Conservation (phyloP, 2,888 invertebrate genomes). For the Axea sp. region DNA sequence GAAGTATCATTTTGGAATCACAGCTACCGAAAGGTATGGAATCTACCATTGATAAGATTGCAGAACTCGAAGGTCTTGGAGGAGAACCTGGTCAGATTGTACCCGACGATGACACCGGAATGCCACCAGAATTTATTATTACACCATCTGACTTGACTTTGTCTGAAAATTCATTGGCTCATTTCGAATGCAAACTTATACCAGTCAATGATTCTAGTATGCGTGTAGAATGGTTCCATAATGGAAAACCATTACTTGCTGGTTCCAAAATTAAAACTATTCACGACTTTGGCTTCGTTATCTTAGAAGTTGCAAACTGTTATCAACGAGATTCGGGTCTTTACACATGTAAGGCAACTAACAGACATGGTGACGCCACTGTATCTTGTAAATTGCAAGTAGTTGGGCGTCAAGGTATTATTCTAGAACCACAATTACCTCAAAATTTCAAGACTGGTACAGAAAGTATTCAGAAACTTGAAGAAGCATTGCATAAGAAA, state of each 20-base stretch:
- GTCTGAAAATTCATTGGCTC: slow-evolving; percentile 92
- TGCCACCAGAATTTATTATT: slow-evolving; percentile 94
- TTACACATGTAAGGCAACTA: slow-evolving; percentile 95
- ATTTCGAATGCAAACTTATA: slow-evolving; percentile 93
- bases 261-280: slow-evolving; percentile 97
- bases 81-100: slow-evolving; percentile 84
- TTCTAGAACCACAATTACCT: slow-evolving; percentile 93
- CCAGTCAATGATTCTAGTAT: slow-evolving; percentile 96
- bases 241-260: slow-evolving; percentile 94
- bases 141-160: slow-evolving; percentile 91
- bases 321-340: slow-evolving; percentile 95
- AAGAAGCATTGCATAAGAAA: slow-evolving; percentile 92
- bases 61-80: slow-evolving; percentile 92
- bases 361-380: slow-evolving; percentile 93
- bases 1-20: slow-evolving; percentile 94
- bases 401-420: slow-evolving; percentile 91
- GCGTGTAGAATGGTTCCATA: slow-evolving; percentile 98
- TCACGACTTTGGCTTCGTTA: slow-evolving; percentile 98
- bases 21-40: slow-evolving; percentile 96
- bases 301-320: slow-evolving; percentile 96
- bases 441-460: slow-evolving; percentile 92
- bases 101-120: slow-evolving; percentile 90
- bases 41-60: slow-evolving; percentile 95
- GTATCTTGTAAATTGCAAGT: slow-evolving; percentile 93
- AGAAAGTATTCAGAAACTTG: slow-evolving; percentile 93